phyloP scores from a whole-genome alignment of 2,888 invertebrate species.

The Zhuqinia jingwanae region DNA sequence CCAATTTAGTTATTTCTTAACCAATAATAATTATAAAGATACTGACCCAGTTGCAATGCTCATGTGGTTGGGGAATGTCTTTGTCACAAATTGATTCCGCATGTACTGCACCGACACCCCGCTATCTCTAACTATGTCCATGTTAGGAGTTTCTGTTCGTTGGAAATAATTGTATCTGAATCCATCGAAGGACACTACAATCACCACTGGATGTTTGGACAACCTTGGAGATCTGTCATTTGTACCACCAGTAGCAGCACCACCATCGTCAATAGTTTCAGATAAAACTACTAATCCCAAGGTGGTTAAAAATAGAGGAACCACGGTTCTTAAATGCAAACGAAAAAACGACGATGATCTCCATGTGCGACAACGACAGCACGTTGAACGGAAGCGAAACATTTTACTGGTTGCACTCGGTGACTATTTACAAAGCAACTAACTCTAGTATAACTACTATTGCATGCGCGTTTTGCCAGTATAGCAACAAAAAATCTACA shows the following conservation, averaged over 20 bases:
- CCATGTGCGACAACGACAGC: slow-evolving; percentile 7
- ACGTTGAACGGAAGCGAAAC: slow-evolving; percentile 22
- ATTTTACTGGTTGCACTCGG: no score
- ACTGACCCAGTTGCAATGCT: slow-evolving; percentile 85
- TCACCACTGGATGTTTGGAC: slow-evolving; percentile 73
- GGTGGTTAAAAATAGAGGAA: slow-evolving; percentile 23
- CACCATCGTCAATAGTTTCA: slow-evolving; percentile 19
- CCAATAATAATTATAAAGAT: no score
- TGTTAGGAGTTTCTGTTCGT: slow-evolving; percentile 83
- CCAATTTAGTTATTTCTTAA: no score
- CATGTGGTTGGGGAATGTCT: slow-evolving; percentile 87
- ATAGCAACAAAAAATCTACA: no score
- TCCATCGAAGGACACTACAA: slow-evolving; percentile 87
- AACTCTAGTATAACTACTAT: no score
- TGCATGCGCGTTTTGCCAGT: no score
- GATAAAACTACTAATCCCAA: slow-evolving; percentile 35
- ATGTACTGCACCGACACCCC: slow-evolving; percentile 85
- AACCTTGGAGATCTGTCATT: slow-evolving; percentile 29
- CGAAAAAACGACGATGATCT: slow-evolving; percentile 34
- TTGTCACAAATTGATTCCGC: slow-evolving; percentile 86
- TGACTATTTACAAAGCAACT: no score
- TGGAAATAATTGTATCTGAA: slow-evolving; percentile 87
- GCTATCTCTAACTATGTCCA: slow-evolving; percentile 83
- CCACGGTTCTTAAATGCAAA: slow-evolving; percentile 42
- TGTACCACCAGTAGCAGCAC: background rate